Conservation (phyloP, 2,797 vertebrate species). For the Scolopax bukidnonensis region DNA sequence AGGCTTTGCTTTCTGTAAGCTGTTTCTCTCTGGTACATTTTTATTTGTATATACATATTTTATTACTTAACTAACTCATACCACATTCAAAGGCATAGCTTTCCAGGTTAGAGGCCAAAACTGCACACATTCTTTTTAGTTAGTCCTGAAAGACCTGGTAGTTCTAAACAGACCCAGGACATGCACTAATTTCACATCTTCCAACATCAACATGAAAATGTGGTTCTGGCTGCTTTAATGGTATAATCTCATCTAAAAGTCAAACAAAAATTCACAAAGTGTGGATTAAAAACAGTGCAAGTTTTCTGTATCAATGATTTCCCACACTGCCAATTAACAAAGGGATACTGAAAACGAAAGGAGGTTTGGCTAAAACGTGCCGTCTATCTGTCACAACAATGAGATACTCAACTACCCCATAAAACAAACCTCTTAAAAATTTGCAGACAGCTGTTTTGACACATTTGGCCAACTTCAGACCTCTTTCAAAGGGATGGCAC, state of each 20-base stretch:
- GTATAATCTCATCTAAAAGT: background rate
- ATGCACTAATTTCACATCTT: background rate
- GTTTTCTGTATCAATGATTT: background rate
- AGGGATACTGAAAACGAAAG: background rate
- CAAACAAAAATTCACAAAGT: background rate
- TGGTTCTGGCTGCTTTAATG: background rate
- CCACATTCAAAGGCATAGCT: background rate
- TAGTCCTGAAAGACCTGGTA: background rate
- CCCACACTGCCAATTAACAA: background rate
- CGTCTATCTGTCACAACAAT: background rate
- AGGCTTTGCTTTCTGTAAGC: constrained; percentile 3
- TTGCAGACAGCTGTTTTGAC: background rate
- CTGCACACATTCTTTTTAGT: background rate
- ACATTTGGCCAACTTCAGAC: background rate
- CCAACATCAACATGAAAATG: background rate
- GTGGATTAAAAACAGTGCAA: background rate
- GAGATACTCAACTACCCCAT: background rate
- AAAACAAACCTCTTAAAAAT: background rate
- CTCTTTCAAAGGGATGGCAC: background rate
- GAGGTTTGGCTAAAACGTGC: background rate
- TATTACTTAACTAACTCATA: background rate
- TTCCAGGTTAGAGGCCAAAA: constrained; percentile 5
- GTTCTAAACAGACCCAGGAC: background rate
- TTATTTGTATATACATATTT: constrained; percentile 14
- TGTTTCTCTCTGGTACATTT: background rate